Conservation (phyloP, 2,113 vertebrate species). For the Ursus arctos region DNA sequence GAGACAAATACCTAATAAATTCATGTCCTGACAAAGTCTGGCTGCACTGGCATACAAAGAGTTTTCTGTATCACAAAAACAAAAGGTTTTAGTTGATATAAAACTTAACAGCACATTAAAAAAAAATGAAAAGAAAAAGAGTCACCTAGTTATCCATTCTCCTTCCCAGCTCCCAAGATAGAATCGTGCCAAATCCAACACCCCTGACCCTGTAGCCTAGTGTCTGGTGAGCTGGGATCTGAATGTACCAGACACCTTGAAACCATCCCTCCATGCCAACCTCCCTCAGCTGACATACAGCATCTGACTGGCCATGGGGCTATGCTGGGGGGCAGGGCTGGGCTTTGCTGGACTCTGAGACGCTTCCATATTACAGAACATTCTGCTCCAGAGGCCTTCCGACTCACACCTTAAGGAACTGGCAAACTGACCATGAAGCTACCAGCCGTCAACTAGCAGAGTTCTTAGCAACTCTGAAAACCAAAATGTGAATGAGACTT, state of each 20-base stretch:
- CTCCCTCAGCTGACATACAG: slow-evolving; percentile 53
- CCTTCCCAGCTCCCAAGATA: slow-evolving; percentile 1
- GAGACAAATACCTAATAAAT: slow-evolving; percentile 28
- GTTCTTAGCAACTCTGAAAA: slow-evolving; percentile 23
- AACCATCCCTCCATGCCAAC: not conserved
- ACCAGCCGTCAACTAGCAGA: slow-evolving; percentile 47
- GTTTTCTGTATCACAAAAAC: not conserved
- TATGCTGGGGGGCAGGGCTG: not conserved
- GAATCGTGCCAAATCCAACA: not conserved
- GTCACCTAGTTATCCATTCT: not conserved
- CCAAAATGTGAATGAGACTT: slow-evolving; percentile 1
- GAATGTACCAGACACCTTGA: slow-evolving; percentile 62
- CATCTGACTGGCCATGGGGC: not conserved
- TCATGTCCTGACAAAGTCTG: not conserved
- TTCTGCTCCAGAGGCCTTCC: slow-evolving; percentile 62
- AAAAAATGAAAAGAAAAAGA: not conserved
- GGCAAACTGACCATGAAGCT: slow-evolving; percentile 21
- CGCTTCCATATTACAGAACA: slow-evolving; percentile 26
- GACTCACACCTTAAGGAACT: slow-evolving; percentile 44
- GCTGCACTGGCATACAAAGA: not conserved
- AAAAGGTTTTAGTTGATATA: not conserved
- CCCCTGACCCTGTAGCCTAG: not conserved
- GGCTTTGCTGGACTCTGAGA: not conserved
- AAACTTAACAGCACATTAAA: slow-evolving; percentile 19
- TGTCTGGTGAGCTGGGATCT: slow-evolving; percentile 22